Evolutionary conservation across 2,797 vertebrate species (phyloP).

Genomic region (Falco naumanni): DNA sequence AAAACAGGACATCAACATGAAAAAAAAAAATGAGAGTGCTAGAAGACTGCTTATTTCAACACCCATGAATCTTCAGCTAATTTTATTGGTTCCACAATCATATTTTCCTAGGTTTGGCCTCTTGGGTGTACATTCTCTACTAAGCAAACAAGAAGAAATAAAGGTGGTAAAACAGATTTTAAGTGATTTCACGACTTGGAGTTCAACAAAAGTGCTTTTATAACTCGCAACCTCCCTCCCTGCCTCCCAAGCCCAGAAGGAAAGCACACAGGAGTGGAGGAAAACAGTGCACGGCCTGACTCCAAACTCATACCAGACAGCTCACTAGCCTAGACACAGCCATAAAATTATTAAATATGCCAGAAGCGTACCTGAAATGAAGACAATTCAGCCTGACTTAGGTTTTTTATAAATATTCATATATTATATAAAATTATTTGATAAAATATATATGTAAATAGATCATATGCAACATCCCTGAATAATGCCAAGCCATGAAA

Average conservation of each 20-base stretch:
- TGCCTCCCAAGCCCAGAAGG: not conserved
- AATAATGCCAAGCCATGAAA: not conserved
- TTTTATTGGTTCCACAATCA: not conserved
- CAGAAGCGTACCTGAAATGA: not conserved
- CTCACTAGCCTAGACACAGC: not conserved
- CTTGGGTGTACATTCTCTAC: not conserved
- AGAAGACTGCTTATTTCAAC: not conserved
- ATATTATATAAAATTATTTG: not conserved
- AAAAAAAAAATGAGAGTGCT: not conserved
- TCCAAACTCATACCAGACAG: not conserved
- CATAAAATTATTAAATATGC: not conserved
- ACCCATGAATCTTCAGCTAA: not conserved
- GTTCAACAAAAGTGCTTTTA: not conserved
- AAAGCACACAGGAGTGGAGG: rapidly evolving
- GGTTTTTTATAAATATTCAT: not conserved
- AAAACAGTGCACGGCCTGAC: not conserved
- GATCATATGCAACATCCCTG: rapidly evolving
- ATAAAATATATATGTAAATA: not conserved
- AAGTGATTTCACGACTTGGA: not conserved
- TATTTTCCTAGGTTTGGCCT: not conserved
- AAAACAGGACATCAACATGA: not conserved
- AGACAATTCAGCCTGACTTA: not conserved
- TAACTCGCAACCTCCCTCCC: not conserved
- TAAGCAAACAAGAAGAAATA: not conserved
- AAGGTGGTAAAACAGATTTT: not conserved